Evolutionary conservation across 1,140 invertebrate species (phyloP), one percentile per base, ranked within the genome.

Genomic region (Drosophila ercepeae): DNA sequence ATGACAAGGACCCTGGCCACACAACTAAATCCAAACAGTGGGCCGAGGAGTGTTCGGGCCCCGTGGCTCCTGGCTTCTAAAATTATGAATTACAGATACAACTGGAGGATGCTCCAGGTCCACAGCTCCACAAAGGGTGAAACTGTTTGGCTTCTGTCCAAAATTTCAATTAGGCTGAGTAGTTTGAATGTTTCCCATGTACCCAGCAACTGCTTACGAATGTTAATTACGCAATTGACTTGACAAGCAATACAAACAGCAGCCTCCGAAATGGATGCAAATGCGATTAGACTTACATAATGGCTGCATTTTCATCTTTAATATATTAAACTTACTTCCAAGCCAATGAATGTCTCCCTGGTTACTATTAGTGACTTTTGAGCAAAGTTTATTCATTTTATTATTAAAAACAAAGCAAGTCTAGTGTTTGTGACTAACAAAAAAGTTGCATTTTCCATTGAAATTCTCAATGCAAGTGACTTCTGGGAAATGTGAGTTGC

Each of bases 211-310:
- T 64, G 64, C 58, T 46, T 48, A 16, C 60, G 76, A 67, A 79
- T 86, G 81, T 79, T 86, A 84, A 86, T 84, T 81, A 86, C 72
- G 81, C 76, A 76, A 86, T 84, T 81, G 76, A 86, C 72, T 86
- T 81, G 83, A 84, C 81, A 61, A 61, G 64, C 54, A 57, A 59
- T 51, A 64, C 44, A 55, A 60, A 27, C 23, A 42, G 4, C 46
- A 67, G 36, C 64, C 69, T 46, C 52, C 49, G 49, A 44, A 58
- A 39, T 42, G 34, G 32, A 51, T 65, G 13, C 45, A 11, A 49
- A 60, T 65, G 34, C 32, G 16, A 65, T 36, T 65, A 55, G 50
- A 27, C 59, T 55, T 53, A 50, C 44, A 65, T 71, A 72, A 77
- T 72, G 77, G 53, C 48, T 48, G 42, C 11, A 18, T 45, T 44